Evolutionary conservation across 1,140 invertebrate genomes (phyloP), one percentile per base, ranked within the genome.

Genomic region (Pectinophora gossypiella): DNA sequence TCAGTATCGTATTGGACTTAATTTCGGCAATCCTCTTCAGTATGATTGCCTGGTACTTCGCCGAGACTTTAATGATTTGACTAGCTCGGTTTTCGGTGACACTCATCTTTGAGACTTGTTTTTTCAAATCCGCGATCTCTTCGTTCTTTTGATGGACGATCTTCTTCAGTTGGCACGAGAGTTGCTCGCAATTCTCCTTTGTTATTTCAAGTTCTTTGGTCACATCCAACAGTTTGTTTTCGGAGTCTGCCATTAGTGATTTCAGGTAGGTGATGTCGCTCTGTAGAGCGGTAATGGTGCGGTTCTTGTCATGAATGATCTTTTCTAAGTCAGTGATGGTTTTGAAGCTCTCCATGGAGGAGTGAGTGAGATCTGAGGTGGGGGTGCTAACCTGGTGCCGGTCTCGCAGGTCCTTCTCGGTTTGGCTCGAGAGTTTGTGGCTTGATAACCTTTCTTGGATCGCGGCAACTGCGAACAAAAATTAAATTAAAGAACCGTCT

Each of bases 1-100:
- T 85, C 19, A 87, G 50, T 0, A 81, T 76, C 0, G 76, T 77
- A 51, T 79, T 84, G 0, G 70, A 75, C 54, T 85, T 87, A 13
- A 85, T 81, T 59, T 85, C 82, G 0, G 80, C 80, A 36, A 87
- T 78, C 48, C 78, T 68, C 53, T 79, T 85, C 3, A 85, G 53
- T 64, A 85, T 85, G 15, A 87, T 87, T 18, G 82, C 78, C 48
- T 85, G 81, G 48, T 85, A 87, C 49, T 78, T 83, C 0, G 82
- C 76, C 0, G 81, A 87, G 0, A 87, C 72, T 59, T 84, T 85
- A 6, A 87, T 83, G 35, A 87, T 87, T 65, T 85, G 82, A 2
- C 54, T 75, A 1, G 80, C 80, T 22, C 78, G 64, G 20, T 71
- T 84, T 61, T 87, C 82, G 0, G 70, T 78, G 2, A 62, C 68